These are phyloP conservation scores for Pangasius djambal DNA, from an alignment of 2,797 vertebrate species.

Conservation along the genomic window DNA sequence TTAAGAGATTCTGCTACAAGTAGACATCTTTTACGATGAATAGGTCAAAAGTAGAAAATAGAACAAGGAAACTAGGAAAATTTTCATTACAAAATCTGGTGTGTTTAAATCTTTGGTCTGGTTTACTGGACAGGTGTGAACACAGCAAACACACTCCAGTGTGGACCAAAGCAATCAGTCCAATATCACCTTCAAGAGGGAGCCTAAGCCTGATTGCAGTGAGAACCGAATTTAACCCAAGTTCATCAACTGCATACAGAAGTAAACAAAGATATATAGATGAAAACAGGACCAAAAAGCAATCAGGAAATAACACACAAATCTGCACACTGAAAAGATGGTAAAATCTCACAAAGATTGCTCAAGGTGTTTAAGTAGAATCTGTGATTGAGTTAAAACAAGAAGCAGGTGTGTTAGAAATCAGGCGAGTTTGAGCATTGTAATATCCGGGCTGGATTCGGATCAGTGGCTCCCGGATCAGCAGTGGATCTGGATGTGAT, in stretches of 20 bases:
- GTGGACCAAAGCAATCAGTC: background rate
- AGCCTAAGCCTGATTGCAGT: background rate
- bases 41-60: background rate
- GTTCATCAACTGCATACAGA: background rate
- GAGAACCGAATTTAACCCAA: background rate
- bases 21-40: background rate
- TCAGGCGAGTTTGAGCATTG: background rate
- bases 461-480: background rate
- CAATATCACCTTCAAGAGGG: background rate
- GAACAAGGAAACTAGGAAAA: background rate
- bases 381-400: background rate
- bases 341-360: background rate
- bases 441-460: background rate
- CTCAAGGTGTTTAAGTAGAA: background rate
- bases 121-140: background rate
- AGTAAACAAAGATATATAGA: background rate
- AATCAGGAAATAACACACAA: background rate
- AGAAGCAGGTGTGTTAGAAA: background rate
- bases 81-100: background rate
- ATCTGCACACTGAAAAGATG: background rate
- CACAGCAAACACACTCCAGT: background rate
- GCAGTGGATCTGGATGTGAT: background rate
- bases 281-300: background rate
- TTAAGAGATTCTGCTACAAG: background rate
- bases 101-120: background rate